These are phyloP conservation scores for Oxyteleia sp. DNA, from an alignment of 2,888 invertebrate genomes.

Conservation along the genomic window DNA sequence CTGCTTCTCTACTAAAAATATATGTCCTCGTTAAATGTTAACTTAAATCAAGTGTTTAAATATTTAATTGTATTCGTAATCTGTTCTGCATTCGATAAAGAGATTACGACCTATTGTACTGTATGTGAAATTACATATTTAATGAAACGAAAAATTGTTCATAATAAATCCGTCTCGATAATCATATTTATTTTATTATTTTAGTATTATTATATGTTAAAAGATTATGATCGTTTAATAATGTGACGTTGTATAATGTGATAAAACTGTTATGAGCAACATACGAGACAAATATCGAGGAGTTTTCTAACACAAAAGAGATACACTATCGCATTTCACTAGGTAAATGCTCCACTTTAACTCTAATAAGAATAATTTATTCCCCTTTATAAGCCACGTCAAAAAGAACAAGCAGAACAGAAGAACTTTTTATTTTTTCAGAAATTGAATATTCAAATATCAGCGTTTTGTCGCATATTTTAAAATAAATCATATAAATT, in stretches of 20 bases:
- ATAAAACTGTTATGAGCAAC: too few species aligned
- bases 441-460: slow-evolving; percentile 59
- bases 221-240: too few species aligned
- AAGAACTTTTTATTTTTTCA: slow-evolving; percentile 43
- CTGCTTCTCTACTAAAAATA: neutral
- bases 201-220: too few species aligned
- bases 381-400: slow-evolving; percentile 36
- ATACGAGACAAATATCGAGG: neutral
- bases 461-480: slow-evolving; percentile 51
- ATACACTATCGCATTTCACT: slow-evolving; percentile 44
- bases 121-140: too few species aligned
- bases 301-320: slow-evolving; percentile 32
- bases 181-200: too few species aligned
- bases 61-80: neutral
- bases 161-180: too few species aligned
- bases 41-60: neutral
- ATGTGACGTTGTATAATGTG: too few species aligned
- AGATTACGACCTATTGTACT: too few species aligned
- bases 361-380: slow-evolving; percentile 58
- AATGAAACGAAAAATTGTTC: too few species aligned
- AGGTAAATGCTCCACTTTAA: slow-evolving; percentile 41
- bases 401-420: slow-evolving; percentile 32
- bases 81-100: too few species aligned
- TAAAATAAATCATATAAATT: slow-evolving; percentile 51
- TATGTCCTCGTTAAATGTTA: too few species aligned